These are phyloP conservation scores for Psilanteris sp. DNA, from an alignment of 1,140 invertebrate species.

Conservation along the genomic window DNA sequence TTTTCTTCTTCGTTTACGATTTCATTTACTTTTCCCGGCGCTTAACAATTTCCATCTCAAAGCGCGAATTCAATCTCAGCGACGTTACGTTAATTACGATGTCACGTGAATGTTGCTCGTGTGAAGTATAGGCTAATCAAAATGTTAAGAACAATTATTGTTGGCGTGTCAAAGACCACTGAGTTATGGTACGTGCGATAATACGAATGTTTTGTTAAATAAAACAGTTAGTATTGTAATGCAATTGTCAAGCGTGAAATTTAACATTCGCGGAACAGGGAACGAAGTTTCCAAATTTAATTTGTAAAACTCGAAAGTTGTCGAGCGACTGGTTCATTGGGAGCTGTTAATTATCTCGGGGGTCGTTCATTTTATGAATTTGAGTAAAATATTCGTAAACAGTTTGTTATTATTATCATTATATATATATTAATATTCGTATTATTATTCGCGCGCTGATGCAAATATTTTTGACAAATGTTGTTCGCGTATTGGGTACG, in stretches of 20 bases:
- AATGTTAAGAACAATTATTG: constrained; percentile 26
- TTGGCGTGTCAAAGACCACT: constrained; percentile 3
- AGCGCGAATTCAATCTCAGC: background rate
- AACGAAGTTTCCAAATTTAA: constrained; percentile 40
- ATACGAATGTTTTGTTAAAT: constrained; percentile 36
- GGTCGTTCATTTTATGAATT: constrained; percentile 4
- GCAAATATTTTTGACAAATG: too few relatives aligned
- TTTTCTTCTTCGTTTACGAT: too few relatives aligned
- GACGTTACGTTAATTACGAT: background rate
- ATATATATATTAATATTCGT: too few relatives aligned
- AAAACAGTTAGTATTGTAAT: constrained; percentile 29
- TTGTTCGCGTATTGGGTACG: constrained; percentile 20
- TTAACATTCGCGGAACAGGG: background rate
- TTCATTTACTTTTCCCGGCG: too few relatives aligned
- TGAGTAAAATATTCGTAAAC: background rate
- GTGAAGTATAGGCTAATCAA: constrained; percentile 3
- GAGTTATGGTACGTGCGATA: constrained; percentile 12
- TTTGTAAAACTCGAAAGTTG: constrained; percentile 28
- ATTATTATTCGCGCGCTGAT: too few relatives aligned
- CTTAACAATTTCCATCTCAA: background rate
- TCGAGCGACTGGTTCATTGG: constrained; percentile 4
- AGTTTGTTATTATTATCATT: constrained; percentile 2
- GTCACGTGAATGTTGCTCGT: background rate
- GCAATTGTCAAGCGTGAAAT: constrained; percentile 36
- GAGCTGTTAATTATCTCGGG: constrained; percentile 23